A percentile compares a stretch with the other conserved stretches of the same genome.
phyloP scores from a whole-genome alignment of 2,888 invertebrate genomes.

The Sinelater perroti region DNA sequence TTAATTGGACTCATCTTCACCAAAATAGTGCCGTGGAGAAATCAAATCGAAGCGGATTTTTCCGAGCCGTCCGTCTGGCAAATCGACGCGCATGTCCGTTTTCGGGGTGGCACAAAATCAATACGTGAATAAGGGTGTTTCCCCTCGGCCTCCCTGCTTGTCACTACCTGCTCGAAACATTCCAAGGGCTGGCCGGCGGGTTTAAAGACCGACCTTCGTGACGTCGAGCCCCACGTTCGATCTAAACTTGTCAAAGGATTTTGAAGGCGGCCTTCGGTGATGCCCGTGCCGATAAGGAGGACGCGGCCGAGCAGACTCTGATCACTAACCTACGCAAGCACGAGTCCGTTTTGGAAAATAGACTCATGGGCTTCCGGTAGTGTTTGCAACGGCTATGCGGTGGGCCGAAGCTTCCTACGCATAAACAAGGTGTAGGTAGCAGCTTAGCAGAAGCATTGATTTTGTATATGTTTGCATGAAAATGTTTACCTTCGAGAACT shows the following conservation, averaged over 20 bases:
- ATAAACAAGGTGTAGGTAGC: neutral
- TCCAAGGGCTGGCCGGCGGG: constrained; percentile 2
- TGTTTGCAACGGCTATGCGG: constrained; percentile 2
- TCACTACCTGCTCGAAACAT: constrained; percentile 12
- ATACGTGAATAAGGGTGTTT: constrained; percentile 36
- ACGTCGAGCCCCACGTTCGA: constrained; percentile 4
- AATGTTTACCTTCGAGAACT: too few species aligned
- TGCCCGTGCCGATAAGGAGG: neutral
- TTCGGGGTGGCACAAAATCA: constrained; percentile 30
- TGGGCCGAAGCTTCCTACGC: neutral
- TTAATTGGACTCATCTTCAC: neutral
- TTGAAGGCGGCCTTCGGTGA: neutral
- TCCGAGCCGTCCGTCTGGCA: constrained; percentile 4
- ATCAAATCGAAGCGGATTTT: neutral
- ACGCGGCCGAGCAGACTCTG: neutral
- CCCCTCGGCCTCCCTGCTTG: constrained; percentile 33
- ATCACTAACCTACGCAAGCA: constrained; percentile 13
- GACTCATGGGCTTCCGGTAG: constrained; percentile 11
- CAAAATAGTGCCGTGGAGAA: neutral
- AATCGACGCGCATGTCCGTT: constrained; percentile 31
- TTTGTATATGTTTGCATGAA: too few species aligned
- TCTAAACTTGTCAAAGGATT: constrained; percentile 5
- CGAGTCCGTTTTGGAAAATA: neutral
- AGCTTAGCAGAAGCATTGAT: too few species aligned
- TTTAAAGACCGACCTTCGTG: constrained; percentile 18